Conservation (phyloP, 2,113 vertebrate genomes). For the Clarias batrachus region DNA sequence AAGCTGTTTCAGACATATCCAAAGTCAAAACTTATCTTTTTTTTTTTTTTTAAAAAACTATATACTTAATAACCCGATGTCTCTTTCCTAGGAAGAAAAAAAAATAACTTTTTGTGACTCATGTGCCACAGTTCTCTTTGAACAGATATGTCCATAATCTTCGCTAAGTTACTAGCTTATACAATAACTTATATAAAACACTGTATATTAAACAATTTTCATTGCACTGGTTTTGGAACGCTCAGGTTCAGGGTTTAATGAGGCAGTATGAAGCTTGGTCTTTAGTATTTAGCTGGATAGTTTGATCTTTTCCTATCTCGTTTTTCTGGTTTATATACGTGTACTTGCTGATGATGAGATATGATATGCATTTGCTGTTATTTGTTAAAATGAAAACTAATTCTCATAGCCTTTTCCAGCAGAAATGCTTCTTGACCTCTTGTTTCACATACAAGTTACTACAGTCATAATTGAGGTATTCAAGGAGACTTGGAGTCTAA, state of each 20-base stretch:
- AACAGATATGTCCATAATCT: background rate
- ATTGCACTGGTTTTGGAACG: background rate
- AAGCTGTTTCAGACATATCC: background rate
- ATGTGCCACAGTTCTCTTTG: background rate
- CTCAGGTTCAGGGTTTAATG: background rate
- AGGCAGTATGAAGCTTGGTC: slow-evolving; percentile 5
- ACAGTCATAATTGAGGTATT: background rate
- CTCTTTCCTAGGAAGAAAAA: background rate
- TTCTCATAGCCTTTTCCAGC: background rate
- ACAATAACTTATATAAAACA: background rate
- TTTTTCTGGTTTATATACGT: background rate
- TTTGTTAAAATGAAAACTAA: slow-evolving; percentile 40
- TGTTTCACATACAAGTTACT: background rate
- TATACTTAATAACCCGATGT: background rate
- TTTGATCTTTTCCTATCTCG: background rate
- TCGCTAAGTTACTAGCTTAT: background rate
- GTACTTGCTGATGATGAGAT: background rate
- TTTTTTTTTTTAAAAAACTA: too few species aligned
- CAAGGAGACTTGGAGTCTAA: background rate
- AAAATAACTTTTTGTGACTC: background rate
- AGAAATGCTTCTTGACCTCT: background rate
- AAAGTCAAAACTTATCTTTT: background rate
- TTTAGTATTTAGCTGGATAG: background rate
- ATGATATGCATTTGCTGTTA: background rate
- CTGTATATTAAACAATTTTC: background rate